A percentile compares a stretch with the other conserved stretches of the same genome.
Evolutionary conservation across 2,113 vertebrate species (phyloP).

Genomic region (Elaphurus davidianus): DNA sequence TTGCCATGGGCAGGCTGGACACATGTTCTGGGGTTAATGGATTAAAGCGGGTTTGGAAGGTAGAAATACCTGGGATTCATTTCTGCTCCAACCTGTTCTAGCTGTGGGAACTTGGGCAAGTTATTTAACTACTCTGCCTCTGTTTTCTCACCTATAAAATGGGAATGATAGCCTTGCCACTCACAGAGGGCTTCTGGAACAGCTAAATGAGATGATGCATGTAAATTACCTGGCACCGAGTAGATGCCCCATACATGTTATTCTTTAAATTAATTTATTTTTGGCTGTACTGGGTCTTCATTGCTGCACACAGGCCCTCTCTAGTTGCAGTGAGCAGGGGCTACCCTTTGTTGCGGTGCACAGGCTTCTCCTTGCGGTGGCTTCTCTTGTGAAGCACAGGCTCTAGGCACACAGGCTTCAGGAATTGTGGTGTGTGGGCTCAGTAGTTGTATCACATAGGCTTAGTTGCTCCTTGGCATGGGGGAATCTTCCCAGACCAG

Average conservation of each 20-base stretch:
- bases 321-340: neutral
- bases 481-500: neutral
- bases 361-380: neutral
- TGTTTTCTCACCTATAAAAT: neutral
- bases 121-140: neutral
- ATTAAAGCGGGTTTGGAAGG: neutral
- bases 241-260: too few relatives aligned
- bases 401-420: neutral
- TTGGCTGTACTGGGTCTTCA: neutral
- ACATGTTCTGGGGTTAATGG: neutral
- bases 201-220: neutral
- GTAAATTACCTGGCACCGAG: accelerated
- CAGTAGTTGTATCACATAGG: neutral
- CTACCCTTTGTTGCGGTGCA: neutral
- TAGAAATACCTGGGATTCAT: neutral
- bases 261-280: neutral
- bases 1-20: accelerated
- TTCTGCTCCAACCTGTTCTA: neutral
- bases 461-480: neutral
- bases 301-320: neutral
- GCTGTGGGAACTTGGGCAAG: neutral
- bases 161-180: neutral
- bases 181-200: neutral
- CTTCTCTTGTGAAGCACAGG: neutral
- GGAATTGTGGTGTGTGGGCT: neutral